These are phyloP conservation scores for Hippolais icterina DNA, from an alignment of 2,113 vertebrate genomes.

Conservation along the genomic window DNA sequence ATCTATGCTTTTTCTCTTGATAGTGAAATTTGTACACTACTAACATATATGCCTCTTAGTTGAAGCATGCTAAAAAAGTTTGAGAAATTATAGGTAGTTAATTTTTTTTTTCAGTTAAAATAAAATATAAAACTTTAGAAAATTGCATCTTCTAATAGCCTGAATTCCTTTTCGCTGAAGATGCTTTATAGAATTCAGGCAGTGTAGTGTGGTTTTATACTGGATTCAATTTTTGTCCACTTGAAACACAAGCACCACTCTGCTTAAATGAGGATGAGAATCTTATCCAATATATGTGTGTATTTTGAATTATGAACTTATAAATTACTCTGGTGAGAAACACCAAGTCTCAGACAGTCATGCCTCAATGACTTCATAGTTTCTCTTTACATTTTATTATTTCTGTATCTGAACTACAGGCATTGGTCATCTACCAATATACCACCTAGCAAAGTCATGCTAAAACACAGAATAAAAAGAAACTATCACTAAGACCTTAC, in stretches of 20 bases:
- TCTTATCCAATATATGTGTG: background rate
- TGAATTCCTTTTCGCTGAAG: background rate
- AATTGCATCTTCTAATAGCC: background rate
- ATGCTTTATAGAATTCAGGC: background rate
- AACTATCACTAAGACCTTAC: background rate
- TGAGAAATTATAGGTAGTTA: background rate
- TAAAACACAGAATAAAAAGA: background rate
- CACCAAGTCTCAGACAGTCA: background rate
- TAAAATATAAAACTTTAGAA: background rate
- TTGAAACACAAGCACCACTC: slow-evolving; percentile 8
- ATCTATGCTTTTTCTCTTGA: background rate
- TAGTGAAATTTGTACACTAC: background rate
- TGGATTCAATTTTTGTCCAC: background rate
- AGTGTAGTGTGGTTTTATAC: background rate
- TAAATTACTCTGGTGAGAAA: background rate
- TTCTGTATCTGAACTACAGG: background rate
- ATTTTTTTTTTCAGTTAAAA: background rate
- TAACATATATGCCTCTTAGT: background rate
- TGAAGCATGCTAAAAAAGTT: background rate
- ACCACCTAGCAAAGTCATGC: background rate
- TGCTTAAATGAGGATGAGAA: background rate
- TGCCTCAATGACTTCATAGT: background rate
- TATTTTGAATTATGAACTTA: background rate
- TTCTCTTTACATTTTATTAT: background rate
- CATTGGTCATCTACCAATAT: background rate